A percentile compares a stretch with the other conserved stretches of the same genome.
Evolutionary conservation across 2,113 vertebrate genomes (phyloP).

Genomic region (Excalfactoria chinensis): DNA sequence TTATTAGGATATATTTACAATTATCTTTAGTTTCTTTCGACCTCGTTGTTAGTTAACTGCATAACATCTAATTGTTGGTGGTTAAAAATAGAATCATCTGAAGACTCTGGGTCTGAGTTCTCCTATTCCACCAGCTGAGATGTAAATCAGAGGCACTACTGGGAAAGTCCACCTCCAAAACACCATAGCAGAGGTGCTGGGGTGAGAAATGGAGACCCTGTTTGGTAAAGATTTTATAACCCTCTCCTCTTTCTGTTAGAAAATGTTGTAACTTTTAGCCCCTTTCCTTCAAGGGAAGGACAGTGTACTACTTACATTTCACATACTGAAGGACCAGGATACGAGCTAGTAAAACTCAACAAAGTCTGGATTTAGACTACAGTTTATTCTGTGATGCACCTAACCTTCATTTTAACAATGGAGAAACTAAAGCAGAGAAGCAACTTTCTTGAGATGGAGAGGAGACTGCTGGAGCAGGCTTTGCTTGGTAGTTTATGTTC

Average conservation of each 20-base stretch:
- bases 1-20: conserved; percentile 83
- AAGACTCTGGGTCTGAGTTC: conserved; percentile 11
- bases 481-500: not conserved
- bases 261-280: not conserved
- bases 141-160: not conserved
- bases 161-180: not conserved
- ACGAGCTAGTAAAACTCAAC: not conserved
- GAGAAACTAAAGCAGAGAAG: not conserved
- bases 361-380: not conserved
- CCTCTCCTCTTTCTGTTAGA: not conserved
- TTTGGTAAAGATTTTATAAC: not conserved
- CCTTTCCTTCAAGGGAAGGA: not conserved
- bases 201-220: not conserved
- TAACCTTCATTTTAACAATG: not conserved
- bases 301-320: rapidly evolving
- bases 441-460: not conserved
- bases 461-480: not conserved
- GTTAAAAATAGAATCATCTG: conserved; percentile 51
- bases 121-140: not conserved
- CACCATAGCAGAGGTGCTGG: not conserved
- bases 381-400: rapidly evolving
- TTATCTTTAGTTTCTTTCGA: conserved; percentile 51
- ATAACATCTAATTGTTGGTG: conserved; percentile 22
- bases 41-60: conserved; percentile 59
- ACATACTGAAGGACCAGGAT: not conserved